Conservation (phyloP, 2,888 invertebrate genomes). For the Aphodius granarius region DNA sequence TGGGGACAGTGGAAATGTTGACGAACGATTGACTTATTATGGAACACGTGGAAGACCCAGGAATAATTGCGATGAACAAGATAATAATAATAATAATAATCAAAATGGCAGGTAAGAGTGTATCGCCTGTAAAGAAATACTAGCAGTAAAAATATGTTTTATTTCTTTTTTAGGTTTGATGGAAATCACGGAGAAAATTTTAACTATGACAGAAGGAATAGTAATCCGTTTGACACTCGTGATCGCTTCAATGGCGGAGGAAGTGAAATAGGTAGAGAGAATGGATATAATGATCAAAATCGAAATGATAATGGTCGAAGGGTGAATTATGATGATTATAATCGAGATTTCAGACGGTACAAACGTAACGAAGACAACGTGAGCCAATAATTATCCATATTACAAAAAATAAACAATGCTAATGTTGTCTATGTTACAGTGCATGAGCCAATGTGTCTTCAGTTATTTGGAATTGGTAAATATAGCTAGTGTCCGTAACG, state of each 20-base stretch:
- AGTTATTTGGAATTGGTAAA: slow-evolving; percentile 50
- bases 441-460: slow-evolving; percentile 50
- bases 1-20: slow-evolving; percentile 10
- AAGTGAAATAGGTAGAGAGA: background rate
- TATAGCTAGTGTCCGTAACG: slow-evolving; percentile 2
- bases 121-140: no score
- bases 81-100: no score
- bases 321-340: background rate
- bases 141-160: no score
- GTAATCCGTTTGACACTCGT: background rate
- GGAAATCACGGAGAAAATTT: background rate
- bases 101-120: background rate
- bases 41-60: background rate
- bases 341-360: slow-evolving; percentile 8
- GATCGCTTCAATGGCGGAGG: background rate
- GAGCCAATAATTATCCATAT: background rate
- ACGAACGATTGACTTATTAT: slow-evolving; percentile 14
- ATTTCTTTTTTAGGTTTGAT: background rate
- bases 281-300: background rate
- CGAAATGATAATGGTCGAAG: background rate
- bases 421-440: slow-evolving; percentile 38
- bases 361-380: slow-evolving; percentile 20
- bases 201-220: background rate
- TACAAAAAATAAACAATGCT: background rate
- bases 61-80: background rate